A percentile compares a stretch with the other conserved stretches of the same genome.
These are phyloP conservation scores for Proctacanthus coquilletti DNA, from an alignment of 1,140 invertebrate species.

Conservation along the genomic window DNA sequence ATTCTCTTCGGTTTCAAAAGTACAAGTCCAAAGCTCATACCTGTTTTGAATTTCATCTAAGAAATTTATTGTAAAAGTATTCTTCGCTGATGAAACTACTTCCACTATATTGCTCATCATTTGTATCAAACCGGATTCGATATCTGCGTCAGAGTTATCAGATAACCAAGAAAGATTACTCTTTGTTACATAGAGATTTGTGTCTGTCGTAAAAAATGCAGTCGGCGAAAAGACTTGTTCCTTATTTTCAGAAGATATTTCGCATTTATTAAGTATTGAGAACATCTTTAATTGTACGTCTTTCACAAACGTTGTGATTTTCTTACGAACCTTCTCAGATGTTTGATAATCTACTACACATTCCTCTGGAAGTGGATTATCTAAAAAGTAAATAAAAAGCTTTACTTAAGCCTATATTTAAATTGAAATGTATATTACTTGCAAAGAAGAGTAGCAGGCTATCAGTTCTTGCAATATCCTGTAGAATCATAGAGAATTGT, in stretches of 20 bases:
- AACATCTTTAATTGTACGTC: slow-evolving; percentile 28
- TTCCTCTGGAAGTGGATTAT: slow-evolving; percentile 27
- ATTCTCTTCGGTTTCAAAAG: slow-evolving; percentile 19
- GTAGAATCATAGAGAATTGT: slow-evolving; percentile 16
- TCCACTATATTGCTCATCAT: slow-evolving; percentile 37
- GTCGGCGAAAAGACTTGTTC: slow-evolving; percentile 20
- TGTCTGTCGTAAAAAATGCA: slow-evolving; percentile 22
- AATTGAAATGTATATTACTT: slow-evolving; percentile 11
- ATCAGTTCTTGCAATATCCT: slow-evolving; percentile 21
- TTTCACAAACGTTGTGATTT: slow-evolving; percentile 15
- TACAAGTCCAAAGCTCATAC: slow-evolving; percentile 20
- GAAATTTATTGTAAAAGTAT: slow-evolving; percentile 18
- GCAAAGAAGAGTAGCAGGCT: slow-evolving; percentile 18
- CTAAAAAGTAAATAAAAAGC: slow-evolving; percentile 14
- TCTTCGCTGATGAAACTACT: slow-evolving; percentile 27
- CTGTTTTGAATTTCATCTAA: slow-evolving; percentile 23
- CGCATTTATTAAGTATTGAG: slow-evolving; percentile 30
- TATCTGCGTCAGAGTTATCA: slow-evolving; percentile 9
- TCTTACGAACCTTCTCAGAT: slow-evolving; percentile 17
- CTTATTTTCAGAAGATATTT: slow-evolving; percentile 20
- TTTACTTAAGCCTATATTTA: neutral
- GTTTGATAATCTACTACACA: slow-evolving; percentile 31
- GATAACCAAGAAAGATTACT: slow-evolving; percentile 32
- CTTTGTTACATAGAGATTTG: slow-evolving; percentile 23
- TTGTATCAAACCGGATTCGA: slow-evolving; percentile 25